Conservation (phyloP, 2,888 invertebrate species). For the Seira sanloemensis region DNA sequence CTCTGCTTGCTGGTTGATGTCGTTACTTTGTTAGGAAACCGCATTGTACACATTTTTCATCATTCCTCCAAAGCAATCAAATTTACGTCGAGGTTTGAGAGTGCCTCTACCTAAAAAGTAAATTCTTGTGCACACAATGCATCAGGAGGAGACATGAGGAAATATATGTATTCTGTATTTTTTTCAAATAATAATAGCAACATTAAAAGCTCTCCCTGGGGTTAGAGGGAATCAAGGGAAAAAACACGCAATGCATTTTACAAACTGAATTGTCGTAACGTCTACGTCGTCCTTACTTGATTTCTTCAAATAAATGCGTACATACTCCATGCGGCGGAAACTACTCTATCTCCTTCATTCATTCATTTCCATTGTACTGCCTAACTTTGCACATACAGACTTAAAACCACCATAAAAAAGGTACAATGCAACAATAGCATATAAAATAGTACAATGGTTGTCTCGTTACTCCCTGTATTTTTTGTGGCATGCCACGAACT, state of each 20-base stretch:
- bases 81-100: conserved; percentile 10
- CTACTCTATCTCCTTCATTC: conserved; percentile 4
- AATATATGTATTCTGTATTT: not conserved
- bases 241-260: conserved; percentile 10
- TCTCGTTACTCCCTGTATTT: conserved; percentile 23
- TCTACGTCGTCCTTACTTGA: not conserved
- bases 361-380: conserved; percentile 1
- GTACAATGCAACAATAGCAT: conserved; percentile 14
- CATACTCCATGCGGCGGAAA: not conserved
- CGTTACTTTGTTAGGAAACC: conserved; percentile 9
- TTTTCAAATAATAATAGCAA: not conserved
- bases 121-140: not conserved
- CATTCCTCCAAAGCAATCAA: not conserved
- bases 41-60: conserved; percentile 16
- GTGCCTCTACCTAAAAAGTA: not conserved
- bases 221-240: not conserved
- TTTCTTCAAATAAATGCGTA: conserved; percentile 11
- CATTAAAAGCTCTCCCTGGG: conserved; percentile 8
- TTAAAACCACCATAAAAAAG: not conserved
- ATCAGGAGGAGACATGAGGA: not conserved
- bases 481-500: conserved; percentile 46
- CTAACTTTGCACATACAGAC: not conserved
- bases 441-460: not conserved
- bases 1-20: conserved; percentile 8
- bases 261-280: not conserved